Percentiles rank a stretch among this genome's conserved stretches.
Conservation (phyloP, 1,140 invertebrate genomes). For the Halesus radiatus region DNA sequence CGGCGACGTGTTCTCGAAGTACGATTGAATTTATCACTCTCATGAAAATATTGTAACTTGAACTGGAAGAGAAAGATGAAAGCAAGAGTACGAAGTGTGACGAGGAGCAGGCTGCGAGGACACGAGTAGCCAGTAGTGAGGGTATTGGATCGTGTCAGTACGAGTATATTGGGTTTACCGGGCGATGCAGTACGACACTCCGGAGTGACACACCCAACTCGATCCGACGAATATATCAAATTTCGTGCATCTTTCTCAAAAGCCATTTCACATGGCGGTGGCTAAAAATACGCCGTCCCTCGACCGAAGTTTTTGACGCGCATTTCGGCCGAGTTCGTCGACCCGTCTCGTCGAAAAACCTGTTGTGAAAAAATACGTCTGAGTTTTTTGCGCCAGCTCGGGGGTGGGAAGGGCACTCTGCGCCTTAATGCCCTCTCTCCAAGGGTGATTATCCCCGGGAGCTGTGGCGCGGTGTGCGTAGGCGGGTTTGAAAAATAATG, state of each 20-base stretch:
- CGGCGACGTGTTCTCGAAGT: too few species aligned
- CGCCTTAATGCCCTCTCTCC: constrained; percentile 2
- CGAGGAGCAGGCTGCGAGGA: too few species aligned
- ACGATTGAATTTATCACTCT: too few species aligned
- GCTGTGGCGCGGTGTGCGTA: constrained; percentile 10
- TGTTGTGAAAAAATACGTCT: constrained; percentile 46
- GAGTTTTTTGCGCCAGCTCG: constrained; percentile 44
- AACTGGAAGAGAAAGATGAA: too few species aligned
- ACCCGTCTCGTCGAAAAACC: constrained; percentile 36
- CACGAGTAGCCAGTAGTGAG: too few species aligned
- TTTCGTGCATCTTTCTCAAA: constrained; percentile 48
- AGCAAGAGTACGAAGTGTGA: too few species aligned
- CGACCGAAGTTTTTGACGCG: constrained; percentile 41
- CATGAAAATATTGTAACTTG: too few species aligned
- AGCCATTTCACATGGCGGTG: constrained; percentile 25
- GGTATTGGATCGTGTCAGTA: too few species aligned
- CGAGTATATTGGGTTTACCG: too few species aligned
- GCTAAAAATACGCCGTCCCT: constrained; percentile 47
- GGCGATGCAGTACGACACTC: not conserved
- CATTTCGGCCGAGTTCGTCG: constrained; percentile 42
- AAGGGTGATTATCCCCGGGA: constrained; percentile 29
- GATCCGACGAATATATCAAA: constrained; percentile 45
- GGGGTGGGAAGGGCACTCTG: constrained; percentile 19
- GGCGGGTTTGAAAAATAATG: constrained; percentile 33
- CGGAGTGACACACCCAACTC: constrained; percentile 22